Conservation (phyloP, 2,888 invertebrate genomes). For the Philereme vetulata region DNA sequence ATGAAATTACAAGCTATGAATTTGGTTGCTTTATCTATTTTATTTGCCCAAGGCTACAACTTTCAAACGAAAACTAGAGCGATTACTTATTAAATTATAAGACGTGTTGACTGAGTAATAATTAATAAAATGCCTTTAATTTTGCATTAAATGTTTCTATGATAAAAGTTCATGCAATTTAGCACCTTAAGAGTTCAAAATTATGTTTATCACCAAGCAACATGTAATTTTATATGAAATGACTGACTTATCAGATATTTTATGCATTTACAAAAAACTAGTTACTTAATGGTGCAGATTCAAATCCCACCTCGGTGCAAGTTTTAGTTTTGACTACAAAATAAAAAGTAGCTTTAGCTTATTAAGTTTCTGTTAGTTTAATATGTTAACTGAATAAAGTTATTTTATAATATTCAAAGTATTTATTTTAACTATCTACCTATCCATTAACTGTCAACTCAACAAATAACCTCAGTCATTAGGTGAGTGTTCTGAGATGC, state of each 20-base stretch:
- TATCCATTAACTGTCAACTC: too few relatives aligned
- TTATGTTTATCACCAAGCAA: too few relatives aligned
- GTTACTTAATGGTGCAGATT: constrained; percentile 1
- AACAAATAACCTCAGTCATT: too few relatives aligned
- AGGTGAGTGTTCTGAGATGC: too few relatives aligned
- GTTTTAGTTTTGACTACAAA: constrained; percentile 25
- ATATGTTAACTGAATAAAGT: constrained; percentile 36
- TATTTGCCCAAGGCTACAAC: background rate
- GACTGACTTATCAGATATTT: background rate
- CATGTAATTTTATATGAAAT: background rate
- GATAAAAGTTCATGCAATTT: too few relatives aligned
- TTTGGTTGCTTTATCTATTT: too few relatives aligned
- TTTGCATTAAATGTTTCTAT: constrained; percentile 16
- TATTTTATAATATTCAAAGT: constrained; percentile 6
- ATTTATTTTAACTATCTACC: background rate
- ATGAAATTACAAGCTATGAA: too few relatives aligned
- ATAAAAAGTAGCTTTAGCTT: constrained; percentile 32
- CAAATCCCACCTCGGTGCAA: constrained; percentile 12
- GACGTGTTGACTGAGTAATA: constrained; percentile 19
- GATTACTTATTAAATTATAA: constrained; percentile 1
- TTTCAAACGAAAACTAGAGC: background rate
- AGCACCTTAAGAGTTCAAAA: too few relatives aligned
- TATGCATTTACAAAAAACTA: background rate
- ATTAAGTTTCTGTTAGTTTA: constrained; percentile 40
- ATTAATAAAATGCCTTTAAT: constrained; percentile 23